A percentile compares a stretch with the other conserved stretches of the same genome.
These are phyloP conservation scores for Ennomos quercinarius DNA, from an alignment of 2,888 invertebrate species.

Conservation along the genomic window DNA sequence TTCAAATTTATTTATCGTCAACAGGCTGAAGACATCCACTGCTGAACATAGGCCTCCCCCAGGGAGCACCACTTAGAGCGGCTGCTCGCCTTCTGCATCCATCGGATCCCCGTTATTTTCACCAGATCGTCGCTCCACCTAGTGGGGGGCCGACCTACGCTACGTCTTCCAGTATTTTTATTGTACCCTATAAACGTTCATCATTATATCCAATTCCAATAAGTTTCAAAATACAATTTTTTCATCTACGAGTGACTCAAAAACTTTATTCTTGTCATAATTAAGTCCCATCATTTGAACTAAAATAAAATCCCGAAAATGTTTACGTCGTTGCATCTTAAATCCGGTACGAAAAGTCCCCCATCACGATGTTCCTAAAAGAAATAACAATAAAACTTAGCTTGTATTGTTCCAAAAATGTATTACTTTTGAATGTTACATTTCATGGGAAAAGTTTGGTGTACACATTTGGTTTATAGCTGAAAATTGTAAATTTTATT, in stretches of 20 bases:
- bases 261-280: neutral
- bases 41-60: no score
- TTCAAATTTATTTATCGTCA: no score
- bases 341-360: constrained; percentile 65
- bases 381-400: constrained; percentile 58
- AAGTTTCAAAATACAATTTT: neutral
- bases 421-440: constrained; percentile 53
- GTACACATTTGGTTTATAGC: constrained; percentile 56
- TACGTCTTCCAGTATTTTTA: no score
- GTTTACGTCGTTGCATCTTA: constrained; percentile 24
- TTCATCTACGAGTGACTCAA: neutral
- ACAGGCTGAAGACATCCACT: no score
- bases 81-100: no score
- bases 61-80: no score
- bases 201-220: no score
- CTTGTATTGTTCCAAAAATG: constrained; percentile 56
- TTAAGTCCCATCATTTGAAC: constrained; percentile 11
- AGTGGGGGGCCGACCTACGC: no score
- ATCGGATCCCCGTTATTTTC: no score
- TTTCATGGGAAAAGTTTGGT: constrained; percentile 50
- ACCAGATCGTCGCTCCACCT: no score
- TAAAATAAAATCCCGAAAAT: constrained; percentile 17
- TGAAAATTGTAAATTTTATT: constrained; percentile 68
- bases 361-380: constrained; percentile 38
- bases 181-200: no score